Conservation (phyloP, 30 jellyfish, hydroid and myxozoan species). For the Hydra vulgaris region DNA sequence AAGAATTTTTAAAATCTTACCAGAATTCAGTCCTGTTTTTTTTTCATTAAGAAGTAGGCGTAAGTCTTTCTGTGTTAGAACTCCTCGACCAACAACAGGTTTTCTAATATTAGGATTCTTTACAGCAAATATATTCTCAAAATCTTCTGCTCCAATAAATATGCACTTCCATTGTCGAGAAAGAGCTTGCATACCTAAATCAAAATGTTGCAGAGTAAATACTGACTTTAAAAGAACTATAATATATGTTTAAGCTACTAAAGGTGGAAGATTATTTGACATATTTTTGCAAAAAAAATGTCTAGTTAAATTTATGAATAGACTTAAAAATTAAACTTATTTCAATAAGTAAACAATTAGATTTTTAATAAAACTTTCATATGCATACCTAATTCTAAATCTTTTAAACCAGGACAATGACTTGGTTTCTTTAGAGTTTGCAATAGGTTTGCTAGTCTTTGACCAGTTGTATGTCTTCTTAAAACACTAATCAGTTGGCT, state of each 20-base stretch:
- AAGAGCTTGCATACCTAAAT: conserved; percentile 71
- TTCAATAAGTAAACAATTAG: too few relatives aligned
- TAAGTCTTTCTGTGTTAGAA: conserved; percentile 60
- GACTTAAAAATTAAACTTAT: too few relatives aligned
- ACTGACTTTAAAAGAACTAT: background rate
- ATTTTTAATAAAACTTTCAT: too few relatives aligned
- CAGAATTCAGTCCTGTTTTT: background rate
- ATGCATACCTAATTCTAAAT: conserved; percentile 76
- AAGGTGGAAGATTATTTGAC: too few relatives aligned
- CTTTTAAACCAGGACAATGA: conserved; percentile 31
- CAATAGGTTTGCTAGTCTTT: conserved; percentile 38
- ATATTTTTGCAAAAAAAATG: too few relatives aligned
- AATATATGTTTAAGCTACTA: background rate
- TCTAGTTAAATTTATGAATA: too few relatives aligned
- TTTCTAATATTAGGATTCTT: conserved; percentile 24
- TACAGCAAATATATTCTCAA: conserved; percentile 50
- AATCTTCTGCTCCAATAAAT: conserved; percentile 77
- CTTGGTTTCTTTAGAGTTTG: conserved; percentile 53
- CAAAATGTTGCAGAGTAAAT: background rate
- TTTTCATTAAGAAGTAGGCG: conserved; percentile 52
- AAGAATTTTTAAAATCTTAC: background rate
- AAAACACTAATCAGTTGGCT: conserved; percentile 79
- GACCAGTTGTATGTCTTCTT: conserved; percentile 69
- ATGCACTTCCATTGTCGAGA: conserved; percentile 98
- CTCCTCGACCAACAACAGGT: conserved; percentile 98